These are phyloP conservation scores for Pristis pectinata DNA, from an alignment of 2,797 vertebrate genomes.

Conservation along the genomic window DNA sequence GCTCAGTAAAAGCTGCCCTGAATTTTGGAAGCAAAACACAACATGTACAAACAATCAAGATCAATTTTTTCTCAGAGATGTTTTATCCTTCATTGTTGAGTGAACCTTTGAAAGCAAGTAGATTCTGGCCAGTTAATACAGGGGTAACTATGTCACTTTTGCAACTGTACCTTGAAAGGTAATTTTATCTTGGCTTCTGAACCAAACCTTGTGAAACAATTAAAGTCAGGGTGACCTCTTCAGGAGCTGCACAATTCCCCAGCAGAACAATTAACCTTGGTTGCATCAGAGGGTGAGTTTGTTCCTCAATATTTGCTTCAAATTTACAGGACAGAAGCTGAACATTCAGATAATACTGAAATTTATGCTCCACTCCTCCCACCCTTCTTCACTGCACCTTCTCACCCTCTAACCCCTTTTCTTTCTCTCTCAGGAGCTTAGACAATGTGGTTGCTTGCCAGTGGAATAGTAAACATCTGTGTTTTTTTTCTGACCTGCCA, in stretches of 20 bases:
- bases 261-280: background rate
- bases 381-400: background rate
- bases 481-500: background rate
- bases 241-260: background rate
- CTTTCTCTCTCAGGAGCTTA: background rate
- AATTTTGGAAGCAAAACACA: no score
- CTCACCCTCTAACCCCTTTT: background rate
- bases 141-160: background rate
- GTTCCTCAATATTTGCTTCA: background rate
- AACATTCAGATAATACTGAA: background rate
- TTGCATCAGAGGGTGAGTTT: background rate
- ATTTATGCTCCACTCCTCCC: background rate
- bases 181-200: background rate
- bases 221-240: background rate
- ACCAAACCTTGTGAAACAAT: background rate
- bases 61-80: background rate
- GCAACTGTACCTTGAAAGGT: background rate
- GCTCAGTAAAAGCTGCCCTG: background rate
- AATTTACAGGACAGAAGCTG: background rate
- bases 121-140: background rate
- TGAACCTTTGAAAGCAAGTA: background rate
- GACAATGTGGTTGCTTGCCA: background rate
- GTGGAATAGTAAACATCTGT: background rate
- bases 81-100: background rate
- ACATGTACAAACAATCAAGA: no score